phyloP scores from a whole-genome alignment of 2,797 vertebrate species.

The Bradypodion pumilum region DNA sequence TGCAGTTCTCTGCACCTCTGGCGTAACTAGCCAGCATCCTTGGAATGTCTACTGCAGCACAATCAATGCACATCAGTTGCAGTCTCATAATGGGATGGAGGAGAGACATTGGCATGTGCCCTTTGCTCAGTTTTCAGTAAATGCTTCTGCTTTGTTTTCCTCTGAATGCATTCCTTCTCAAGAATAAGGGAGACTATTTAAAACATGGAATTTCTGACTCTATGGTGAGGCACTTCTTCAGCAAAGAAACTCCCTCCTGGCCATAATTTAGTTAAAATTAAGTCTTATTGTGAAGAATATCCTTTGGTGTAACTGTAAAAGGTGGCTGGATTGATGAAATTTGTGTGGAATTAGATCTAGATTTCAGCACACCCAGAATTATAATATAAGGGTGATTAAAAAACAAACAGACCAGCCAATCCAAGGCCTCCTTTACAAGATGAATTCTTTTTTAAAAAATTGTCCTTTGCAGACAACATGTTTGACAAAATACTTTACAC shows the following conservation, averaged over 20 bases:
- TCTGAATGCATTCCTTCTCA: not conserved
- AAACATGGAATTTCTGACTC: not conserved
- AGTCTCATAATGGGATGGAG: not conserved
- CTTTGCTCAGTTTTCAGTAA: not conserved
- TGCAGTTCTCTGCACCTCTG: not conserved
- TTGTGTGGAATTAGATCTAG: not conserved
- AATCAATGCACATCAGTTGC: not conserved
- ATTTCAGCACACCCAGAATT: not conserved
- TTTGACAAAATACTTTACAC: not conserved
- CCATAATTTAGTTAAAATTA: constrained; percentile 13
- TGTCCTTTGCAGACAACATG: not conserved
- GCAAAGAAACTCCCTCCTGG: not conserved
- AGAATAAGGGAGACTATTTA: not conserved
- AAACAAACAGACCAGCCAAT: not conserved
- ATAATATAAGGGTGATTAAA: not conserved
- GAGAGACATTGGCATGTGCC: too few species aligned
- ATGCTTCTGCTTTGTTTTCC: not conserved
- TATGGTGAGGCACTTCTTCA: not conserved
- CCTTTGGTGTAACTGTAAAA: not conserved
- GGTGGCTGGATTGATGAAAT: constrained; percentile 5
- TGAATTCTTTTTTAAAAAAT: accelerated
- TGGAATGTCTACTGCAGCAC: not conserved
- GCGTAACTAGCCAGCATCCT: not conserved
- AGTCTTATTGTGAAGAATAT: not conserved
- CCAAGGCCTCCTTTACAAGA: not conserved